phyloP scores from a whole-genome alignment of 2,888 invertebrate genomes.

The Agrotis ipsilon region DNA sequence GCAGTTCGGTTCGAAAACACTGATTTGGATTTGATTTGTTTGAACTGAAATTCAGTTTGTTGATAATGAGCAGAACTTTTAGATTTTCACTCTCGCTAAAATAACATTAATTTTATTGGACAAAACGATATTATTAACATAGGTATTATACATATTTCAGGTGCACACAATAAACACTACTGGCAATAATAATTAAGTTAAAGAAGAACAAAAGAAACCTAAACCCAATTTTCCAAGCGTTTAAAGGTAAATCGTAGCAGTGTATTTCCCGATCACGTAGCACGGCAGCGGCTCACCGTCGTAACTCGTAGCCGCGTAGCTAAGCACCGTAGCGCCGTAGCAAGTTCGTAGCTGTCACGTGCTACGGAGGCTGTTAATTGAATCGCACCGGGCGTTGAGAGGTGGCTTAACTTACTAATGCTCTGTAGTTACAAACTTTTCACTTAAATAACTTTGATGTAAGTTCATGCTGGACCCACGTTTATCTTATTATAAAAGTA shows the following conservation, averaged over 20 bases:
- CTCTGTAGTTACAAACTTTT: slow-evolving; percentile 67
- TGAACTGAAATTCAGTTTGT: slow-evolving; percentile 53
- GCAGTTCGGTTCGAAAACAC: slow-evolving; percentile 70
- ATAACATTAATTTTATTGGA: slow-evolving; percentile 15
- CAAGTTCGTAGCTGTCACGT: slow-evolving; percentile 71
- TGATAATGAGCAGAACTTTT: slow-evolving; percentile 47
- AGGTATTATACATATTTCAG: no score
- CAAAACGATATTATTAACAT: not conserved
- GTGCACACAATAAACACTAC: slow-evolving; percentile 12
- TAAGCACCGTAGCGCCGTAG: slow-evolving; percentile 68
- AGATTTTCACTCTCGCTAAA: slow-evolving; percentile 7
- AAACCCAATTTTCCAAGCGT: slow-evolving; percentile 45
- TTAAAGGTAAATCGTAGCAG: slow-evolving; percentile 59
- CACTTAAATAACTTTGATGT: slow-evolving; percentile 66
- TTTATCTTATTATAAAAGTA: slow-evolving; percentile 55
- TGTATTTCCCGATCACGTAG: slow-evolving; percentile 66
- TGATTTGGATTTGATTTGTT: slow-evolving; percentile 65
- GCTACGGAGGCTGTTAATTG: slow-evolving; percentile 81
- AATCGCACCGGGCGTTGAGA: slow-evolving; percentile 75
- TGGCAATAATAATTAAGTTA: slow-evolving; percentile 20
- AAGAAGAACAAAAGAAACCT: slow-evolving; percentile 36
- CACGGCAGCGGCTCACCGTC: slow-evolving; percentile 65
- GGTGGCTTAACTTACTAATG: slow-evolving; percentile 72
- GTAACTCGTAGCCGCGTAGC: slow-evolving; percentile 69
- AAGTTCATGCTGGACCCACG: slow-evolving; percentile 61